Base-by-base conservation (phyloP, 2,888 invertebrate species). In the Buathra laborator region DNA sequence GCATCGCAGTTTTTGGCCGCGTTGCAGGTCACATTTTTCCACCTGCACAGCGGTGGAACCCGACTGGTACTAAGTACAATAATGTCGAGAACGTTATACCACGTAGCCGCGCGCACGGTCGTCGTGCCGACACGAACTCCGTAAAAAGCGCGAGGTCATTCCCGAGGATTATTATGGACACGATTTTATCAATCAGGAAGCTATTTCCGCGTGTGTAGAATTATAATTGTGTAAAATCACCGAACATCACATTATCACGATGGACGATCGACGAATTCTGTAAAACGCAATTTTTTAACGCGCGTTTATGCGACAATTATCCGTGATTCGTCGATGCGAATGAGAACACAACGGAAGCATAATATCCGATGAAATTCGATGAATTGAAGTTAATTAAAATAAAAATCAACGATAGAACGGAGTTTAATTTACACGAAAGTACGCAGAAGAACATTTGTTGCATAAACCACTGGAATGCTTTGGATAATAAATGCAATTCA, bases 11-110 rank as follows among this genome's bases (percentile, higher is more conserved):
- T 68, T 68, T 78, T 59, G 46, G 44, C 76, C 19, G 19, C 53
- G 76, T 53, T 24, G 53, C 29, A 43, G 14, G 24, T 24, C 72
- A 53, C 44, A 67, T 77, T 77, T 77, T 77, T 44, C 53, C 24
- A 29, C 67, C 43, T 56, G 56, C 56, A 44, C 12, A 29, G 29
- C 51, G 32, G 24, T 37, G 0, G 12, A 10, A 56, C 9, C 24
- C 24, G 56, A 19, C 37, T 37, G 37, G 37, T 37, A 37, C 37
- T 66, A 24, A 16, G 56, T 44, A 32, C 44, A 37, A 32, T 43
- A 43, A 71, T 53, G 71, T 43, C 19, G 43, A 19, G 12, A 37
- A 67, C 12, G 24, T 24, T 9, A 46, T 7, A 44, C 43, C 10
- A 71, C 43, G 24, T 24, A 24, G 24, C n/a, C 16, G 51, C 16